phyloP scores from a whole-genome alignment of 1,140 invertebrate species.

The Melitaea cinxia region DNA sequence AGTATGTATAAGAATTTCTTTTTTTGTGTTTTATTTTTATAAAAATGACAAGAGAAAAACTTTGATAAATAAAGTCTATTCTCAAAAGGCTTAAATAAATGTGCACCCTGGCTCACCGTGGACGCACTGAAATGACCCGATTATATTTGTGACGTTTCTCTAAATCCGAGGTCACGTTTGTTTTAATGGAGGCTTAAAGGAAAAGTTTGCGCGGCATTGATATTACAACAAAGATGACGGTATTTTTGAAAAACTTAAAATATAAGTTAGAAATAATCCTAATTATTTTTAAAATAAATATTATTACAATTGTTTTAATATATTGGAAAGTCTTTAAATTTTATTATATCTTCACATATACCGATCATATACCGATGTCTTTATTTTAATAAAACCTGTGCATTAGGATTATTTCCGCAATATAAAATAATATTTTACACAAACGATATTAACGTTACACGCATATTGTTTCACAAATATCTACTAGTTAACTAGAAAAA shows the following conservation, averaged over 20 bases:
- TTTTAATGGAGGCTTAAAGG: slow-evolving; percentile 44
- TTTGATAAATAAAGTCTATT: slow-evolving; percentile 31
- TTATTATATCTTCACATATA: no score
- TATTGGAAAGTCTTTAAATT: no score
- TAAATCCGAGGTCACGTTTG: slow-evolving; percentile 34
- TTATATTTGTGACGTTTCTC: slow-evolving; percentile 38
- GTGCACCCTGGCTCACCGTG: slow-evolving; percentile 26
- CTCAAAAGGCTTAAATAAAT: slow-evolving; percentile 35
- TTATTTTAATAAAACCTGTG: no score
- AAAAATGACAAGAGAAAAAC: slow-evolving; percentile 15
- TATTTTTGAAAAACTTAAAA: background rate
- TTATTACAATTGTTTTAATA: no score
- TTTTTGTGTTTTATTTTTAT: slow-evolving; percentile 10
- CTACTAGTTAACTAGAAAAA: no score
- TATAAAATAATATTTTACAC: no score
- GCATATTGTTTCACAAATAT: no score
- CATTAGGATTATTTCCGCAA: no score
- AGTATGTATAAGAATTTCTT: background rate
- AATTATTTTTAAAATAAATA: no score
- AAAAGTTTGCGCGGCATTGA: slow-evolving; percentile 28
- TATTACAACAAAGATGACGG: slow-evolving; percentile 8
- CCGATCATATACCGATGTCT: no score
- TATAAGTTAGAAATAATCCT: no score
- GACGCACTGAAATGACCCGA: slow-evolving; percentile 30
- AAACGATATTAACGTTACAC: no score